Evolutionary conservation across 2,797 vertebrate species (phyloP).

Genomic region (Luscinia megarhynchos): DNA sequence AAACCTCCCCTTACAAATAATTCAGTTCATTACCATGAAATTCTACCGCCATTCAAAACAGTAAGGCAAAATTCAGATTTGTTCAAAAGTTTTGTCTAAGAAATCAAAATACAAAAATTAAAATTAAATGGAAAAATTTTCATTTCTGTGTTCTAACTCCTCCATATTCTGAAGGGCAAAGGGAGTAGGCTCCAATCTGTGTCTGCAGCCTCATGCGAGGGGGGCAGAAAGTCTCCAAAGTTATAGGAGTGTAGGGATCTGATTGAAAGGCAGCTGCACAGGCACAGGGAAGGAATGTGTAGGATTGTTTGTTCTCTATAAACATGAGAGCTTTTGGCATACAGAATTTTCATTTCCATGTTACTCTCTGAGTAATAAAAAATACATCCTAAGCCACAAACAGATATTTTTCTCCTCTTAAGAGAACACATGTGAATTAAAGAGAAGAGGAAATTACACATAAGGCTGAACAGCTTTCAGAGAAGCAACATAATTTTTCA

Average conservation of each 20-base stretch:
- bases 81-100: not conserved
- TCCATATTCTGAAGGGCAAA: not conserved
- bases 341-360: not conserved
- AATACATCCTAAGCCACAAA: not conserved
- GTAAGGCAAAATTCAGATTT: not conserved
- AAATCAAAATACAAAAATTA: not conserved
- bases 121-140: not conserved
- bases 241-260: not conserved
- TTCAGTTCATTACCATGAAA: not conserved
- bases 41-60: not conserved
- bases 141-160: not conserved
- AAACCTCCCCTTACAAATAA: not conserved
- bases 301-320: conserved; percentile 37
- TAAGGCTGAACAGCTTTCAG: not conserved
- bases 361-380: not conserved
- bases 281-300: not conserved
- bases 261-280: not conserved
- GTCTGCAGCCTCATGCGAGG: not conserved
- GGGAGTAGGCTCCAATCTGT: not conserved
- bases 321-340: conserved; percentile 23
- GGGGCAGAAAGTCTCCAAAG: not conserved
- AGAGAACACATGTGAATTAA: conserved; percentile 2
- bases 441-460: conserved; percentile 48
- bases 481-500: not conserved
- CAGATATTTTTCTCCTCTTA: conserved; percentile 21